These are phyloP conservation scores for Hapalemur alaotrensis DNA, from an alignment of 2,797 vertebrate species.

Conservation along the genomic window DNA sequence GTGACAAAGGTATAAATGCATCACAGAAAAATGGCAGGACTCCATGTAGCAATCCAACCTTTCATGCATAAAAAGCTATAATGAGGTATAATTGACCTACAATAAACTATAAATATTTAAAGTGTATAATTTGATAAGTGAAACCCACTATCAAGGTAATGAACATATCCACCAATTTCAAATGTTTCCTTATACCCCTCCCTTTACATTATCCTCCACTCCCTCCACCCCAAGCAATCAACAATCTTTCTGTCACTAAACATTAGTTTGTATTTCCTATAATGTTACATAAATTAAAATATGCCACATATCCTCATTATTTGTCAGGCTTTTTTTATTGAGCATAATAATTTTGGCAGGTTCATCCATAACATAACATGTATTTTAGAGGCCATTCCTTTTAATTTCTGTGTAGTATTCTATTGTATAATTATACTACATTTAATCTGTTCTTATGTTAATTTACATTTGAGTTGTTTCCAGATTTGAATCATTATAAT, in stretches of 20 bases:
- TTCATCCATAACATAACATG: not conserved
- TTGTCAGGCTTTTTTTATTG: not conserved
- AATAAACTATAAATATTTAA: not conserved
- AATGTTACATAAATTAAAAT: not conserved
- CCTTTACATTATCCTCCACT: not conserved
- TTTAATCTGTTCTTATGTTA: not conserved
- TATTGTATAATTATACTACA: not conserved
- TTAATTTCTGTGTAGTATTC: not conserved
- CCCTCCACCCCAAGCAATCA: not conserved
- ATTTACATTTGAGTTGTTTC: not conserved
- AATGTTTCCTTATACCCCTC: not conserved
- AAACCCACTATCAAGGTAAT: not conserved
- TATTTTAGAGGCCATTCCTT: not conserved
- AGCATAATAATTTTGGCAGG: not conserved
- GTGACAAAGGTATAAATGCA: not conserved
- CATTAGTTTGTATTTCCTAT: not conserved
- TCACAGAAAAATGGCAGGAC: not conserved
- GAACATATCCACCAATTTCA: not conserved
- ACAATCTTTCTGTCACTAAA: not conserved
- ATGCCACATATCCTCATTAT: not conserved
- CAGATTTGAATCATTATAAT: not conserved
- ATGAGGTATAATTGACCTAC: not conserved
- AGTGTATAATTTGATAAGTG: not conserved
- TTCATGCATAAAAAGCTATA: not conserved
- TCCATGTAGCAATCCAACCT: not conserved